Percentiles rank a stretch among this genome's conserved stretches.
Evolutionary conservation across 2,888 invertebrate genomes (phyloP).

Genomic region (Meloe dianella): DNA sequence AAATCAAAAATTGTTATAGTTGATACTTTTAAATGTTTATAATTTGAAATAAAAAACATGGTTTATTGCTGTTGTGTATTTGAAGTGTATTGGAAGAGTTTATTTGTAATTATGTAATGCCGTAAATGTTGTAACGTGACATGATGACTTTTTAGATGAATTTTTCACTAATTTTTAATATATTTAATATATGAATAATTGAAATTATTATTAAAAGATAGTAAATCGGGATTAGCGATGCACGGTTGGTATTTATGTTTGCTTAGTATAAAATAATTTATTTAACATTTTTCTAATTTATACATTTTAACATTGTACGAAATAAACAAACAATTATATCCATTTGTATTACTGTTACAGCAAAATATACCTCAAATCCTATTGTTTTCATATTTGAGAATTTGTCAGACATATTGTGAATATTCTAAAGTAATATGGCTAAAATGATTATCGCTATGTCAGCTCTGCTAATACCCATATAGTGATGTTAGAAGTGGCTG

Average conservation of each 20-base stretch:
- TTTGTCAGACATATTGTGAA: no score
- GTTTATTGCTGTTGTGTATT: conserved; percentile 8
- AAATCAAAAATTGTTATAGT: conserved; percentile 4
- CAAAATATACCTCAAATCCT: neutral
- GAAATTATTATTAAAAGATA: neutral
- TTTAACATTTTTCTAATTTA: conserved; percentile 11
- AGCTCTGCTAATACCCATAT: no score
- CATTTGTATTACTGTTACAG: neutral
- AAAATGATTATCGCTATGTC: no score
- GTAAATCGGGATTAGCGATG: neutral
- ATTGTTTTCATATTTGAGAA: neutral
- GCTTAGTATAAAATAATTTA: conserved; percentile 1
- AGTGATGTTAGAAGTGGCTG: no score
- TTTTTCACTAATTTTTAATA: neutral
- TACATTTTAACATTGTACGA: neutral
- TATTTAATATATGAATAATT: neutral
- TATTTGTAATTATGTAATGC: conserved; percentile 21
- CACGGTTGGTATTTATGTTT: conserved; percentile 1
- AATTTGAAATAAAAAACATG: neutral
- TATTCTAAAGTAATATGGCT: no score
- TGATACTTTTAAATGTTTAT: neutral
- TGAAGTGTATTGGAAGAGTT: conserved; percentile 30
- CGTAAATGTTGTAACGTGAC: conserved; percentile 27
- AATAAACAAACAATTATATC: neutral
- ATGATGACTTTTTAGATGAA: neutral